Base-by-base conservation (phyloP, 1,140 invertebrate genomes). In the Diorhabda carinulata region DNA sequence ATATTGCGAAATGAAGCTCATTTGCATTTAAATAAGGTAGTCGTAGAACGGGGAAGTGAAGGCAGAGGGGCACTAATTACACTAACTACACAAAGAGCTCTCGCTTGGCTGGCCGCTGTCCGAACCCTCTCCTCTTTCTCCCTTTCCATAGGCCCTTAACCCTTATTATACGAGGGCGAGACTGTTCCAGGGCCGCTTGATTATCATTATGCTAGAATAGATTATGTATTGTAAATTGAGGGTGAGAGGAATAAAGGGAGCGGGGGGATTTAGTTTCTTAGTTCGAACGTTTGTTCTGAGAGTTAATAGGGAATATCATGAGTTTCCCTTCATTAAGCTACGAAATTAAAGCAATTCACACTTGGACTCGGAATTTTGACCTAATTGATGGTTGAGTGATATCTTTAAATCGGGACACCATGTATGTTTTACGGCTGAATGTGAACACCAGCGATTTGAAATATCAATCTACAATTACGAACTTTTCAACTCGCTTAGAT, bases 1-100 rank as follows among this genome's bases (percentile, higher is more conserved):
- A 91, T 91, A 90, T 90, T 88, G 87, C 87, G 88, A 90, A 91
- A 91, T 90, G 89, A 90, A 90, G 88, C 89, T 91, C 89, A 91
- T 91, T 91, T 91, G 87, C 89, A 90, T 91, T 90, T 90, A 91
- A 91, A 91, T 91, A 91, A 91, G 89, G 88, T 87, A 84, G 83
- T 81, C 84, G 79, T 52, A 52, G 81, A 73, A 78, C 77, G 81
- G 78, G 78, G 81, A 77, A 78, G 78, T 73, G 71, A 73, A 72
- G 78, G 70, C 71, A 74, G 80, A 71, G 78, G 74, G 73, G 76
- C 72, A 78, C 76, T 80, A 81, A 81, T 81, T 81, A 81, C 79
- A 80, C 80, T 79, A 81, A 81, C 80, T 81, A 81, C 78, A 81
- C 79, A 81, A 81, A 81, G 80, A 81, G 79, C 79, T 79, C 78